Evolutionary conservation across 2,797 vertebrate genomes (phyloP).

Genomic region (Falco biarmicus): DNA sequence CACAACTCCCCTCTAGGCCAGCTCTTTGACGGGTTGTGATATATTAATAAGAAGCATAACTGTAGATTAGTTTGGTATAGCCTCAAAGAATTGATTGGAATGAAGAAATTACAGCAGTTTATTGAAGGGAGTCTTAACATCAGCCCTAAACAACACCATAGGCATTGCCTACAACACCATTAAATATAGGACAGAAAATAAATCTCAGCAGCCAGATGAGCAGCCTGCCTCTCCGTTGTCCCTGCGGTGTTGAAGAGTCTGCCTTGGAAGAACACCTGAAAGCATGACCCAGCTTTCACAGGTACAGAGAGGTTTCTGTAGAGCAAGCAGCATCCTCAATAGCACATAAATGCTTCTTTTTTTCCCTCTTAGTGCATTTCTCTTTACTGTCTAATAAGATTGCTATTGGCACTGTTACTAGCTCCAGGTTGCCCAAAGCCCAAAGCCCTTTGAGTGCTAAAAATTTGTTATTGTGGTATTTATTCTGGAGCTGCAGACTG

Average conservation of each 20-base stretch:
- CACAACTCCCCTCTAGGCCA: background rate
- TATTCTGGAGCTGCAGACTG: conserved; percentile 4
- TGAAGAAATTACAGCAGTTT: background rate
- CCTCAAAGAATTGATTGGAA: background rate
- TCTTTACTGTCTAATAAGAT: background rate
- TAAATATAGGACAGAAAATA: background rate
- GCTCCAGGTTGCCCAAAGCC: background rate
- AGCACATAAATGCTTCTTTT: background rate
- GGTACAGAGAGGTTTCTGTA: background rate
- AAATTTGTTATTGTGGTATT: conserved; percentile 14
- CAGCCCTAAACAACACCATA: background rate
- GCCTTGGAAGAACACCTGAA: background rate
- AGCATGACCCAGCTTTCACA: background rate
- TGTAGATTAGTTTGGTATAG: background rate
- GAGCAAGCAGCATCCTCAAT: background rate
- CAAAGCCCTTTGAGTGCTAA: background rate
- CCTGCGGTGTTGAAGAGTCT: background rate
- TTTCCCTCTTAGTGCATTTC: background rate
- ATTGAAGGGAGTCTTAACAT: background rate
- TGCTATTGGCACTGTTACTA: background rate
- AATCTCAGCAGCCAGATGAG: background rate
- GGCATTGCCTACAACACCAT: background rate
- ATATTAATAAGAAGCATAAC: background rate
- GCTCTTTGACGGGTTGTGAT: background rate
- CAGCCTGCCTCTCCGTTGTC: background rate